phyloP scores from a whole-genome alignment of 1,140 invertebrate species.

The Nilaparvata lugens region DNA sequence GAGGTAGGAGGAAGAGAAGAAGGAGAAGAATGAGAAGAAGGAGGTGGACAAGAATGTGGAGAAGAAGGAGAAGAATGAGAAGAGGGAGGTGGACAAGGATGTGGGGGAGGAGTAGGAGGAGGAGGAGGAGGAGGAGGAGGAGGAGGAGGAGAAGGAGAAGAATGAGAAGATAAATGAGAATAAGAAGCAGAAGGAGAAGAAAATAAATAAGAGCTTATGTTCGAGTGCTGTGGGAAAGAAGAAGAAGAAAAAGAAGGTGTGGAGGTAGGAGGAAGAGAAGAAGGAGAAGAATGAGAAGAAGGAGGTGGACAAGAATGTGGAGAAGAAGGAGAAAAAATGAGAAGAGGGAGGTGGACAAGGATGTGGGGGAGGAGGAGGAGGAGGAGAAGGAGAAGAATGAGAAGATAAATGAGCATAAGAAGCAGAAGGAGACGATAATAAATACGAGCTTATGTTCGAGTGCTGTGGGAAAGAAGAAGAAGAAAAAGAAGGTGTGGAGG shows the following conservation, averaged over 20 bases:
- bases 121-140: background rate
- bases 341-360: too few species aligned
- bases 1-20: too few species aligned
- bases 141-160: background rate
- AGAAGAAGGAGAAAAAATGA: too few species aligned
- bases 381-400: background rate
- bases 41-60: background rate
- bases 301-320: too few species aligned
- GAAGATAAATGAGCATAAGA: background rate
- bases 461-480: background rate
- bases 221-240: background rate
- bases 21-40: too few species aligned
- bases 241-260: too few species aligned
- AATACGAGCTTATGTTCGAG: background rate
- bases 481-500: background rate
- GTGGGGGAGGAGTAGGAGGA: background rate
- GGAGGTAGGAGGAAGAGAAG: too few species aligned
- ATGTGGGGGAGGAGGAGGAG: too few species aligned
- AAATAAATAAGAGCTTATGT: too few species aligned
- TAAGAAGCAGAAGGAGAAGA: too few species aligned
- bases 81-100: background rate
- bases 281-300: too few species aligned
- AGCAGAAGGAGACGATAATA: background rate
- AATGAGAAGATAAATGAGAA: too few species aligned
- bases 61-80: background rate